Evolutionary conservation across 2,888 invertebrate genomes (phyloP), one percentile per base, ranked within the genome.

Genomic region (Mesorhabditis spiculigera): DNA sequence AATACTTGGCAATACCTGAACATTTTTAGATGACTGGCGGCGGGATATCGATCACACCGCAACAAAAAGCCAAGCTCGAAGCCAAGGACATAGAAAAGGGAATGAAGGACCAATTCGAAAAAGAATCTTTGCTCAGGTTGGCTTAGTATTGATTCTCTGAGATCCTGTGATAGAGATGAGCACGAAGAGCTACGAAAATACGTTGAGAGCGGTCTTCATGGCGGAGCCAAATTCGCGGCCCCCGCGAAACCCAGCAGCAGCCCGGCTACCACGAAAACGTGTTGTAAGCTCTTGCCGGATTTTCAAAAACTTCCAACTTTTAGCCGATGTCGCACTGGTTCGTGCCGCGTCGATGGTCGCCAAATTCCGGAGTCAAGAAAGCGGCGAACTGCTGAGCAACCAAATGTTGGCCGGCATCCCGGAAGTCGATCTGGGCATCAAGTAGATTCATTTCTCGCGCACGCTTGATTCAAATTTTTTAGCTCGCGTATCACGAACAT

Each of bases 341-440:
- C 91, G 92, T 78, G 90, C 96, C 16, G 95, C 96, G 2, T 93
- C 93, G 81, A 92, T 94, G 86, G 88, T 95, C 68, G 89, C 94
- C 72, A 91, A 92, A 71, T 83, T 80, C 68, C 93, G 93, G 0
- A 91, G 92, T 0, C 92, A 93, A 81, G 90, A 92, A 85, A 95
- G 93, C 3, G 97, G 98, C 87, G 98, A 98, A 89, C 96, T 98
- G 94, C 90, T 99, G 82, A 97, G 97, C 4, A 96, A 97, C 90
- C 97, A 98, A 89, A 99, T 98, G 98, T 89, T 99, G 4, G 96
- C 94, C 86, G 98, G 98, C 58, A 98, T 99, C 78, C 98, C 98
- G 0, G 98, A 99, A 89, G 94, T 99, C 0, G 97, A 99, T 88
- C 90, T 99, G 68, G 98, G 98, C n/a, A 95, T 99, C 81, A 95